Base-by-base conservation (phyloP, 2,113 vertebrate species). In the Passerina amoena region DNA sequence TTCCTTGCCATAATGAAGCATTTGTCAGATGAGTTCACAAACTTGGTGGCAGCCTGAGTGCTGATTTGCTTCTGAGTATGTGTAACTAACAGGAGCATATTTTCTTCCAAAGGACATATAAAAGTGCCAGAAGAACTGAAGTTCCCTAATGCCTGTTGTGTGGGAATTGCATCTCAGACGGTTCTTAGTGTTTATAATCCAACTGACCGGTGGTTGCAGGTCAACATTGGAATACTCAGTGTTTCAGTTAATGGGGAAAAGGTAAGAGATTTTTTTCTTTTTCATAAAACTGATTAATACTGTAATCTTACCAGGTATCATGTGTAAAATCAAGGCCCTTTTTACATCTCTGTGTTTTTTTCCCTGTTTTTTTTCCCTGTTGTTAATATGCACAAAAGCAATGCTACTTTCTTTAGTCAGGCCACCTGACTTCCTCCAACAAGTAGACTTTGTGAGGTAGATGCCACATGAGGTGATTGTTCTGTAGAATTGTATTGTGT, bases 121-220 rank as follows among this genome's bases (percentile, higher is more conserved):
- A 97, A 98, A 94, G 99, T 99, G 12, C 99, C 99, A 10, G 98
- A 99, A 92, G 99, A 99, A 53, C 60, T 99, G 93, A 98, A 97
- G 60, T 99, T 99, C 86, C 97, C 99, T 88, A 98, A 98, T 48
- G 95, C 98, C n/a, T 99, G 99, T 97, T 99, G 99, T 51, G 98
- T 99, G 12, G 99, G 99, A 79, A 99, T 99, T 84, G 99, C 99
- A 45, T 99, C 99, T 2, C 99, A 99, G 94, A 98, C 98, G 0
- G 97, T 97, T 30, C 98, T 99, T 50, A 98, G 98, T 86, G 96
- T 99, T 75, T 98, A 99, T 93, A 99, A 99, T 87, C 99, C 99
- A 21, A 98, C 98, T n/a, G 98, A 99, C 70, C 97, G 98, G 35
- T 99, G 99, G 99, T 97, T 99, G 56, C 99, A 99, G 92, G 99